Evolutionary conservation across 2,888 invertebrate genomes (phyloP), one percentile per base, ranked within the genome.

Genomic region (Plebejus argus): DNA sequence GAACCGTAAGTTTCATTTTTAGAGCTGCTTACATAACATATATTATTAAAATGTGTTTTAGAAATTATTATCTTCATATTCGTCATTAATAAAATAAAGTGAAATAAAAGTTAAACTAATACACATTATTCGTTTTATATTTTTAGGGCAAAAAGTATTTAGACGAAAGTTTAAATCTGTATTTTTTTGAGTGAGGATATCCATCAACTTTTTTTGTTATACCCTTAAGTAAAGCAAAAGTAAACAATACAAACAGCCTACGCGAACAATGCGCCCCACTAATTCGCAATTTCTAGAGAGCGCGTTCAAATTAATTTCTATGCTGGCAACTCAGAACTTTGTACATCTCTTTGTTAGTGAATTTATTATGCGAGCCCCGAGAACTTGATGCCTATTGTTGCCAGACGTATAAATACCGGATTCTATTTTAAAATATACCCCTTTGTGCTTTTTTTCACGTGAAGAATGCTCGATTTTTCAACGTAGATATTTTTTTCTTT

Each of bases 321-420:
- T 79, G 79, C 76, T 78, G 78, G 58, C 79, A 70, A 70, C 78
- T 78, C 77, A 77, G 78, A 81, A 81, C 78, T 80, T 81, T 80
- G 78, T 74, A 80, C 77, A 76, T 77, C 80, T 80, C 81, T 80
- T 79, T 79, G 79, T 79, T 78, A 74, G 78, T 76, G 76, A 77
- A 79, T 78, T 79, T 79, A 79, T 78, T 79, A 78, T 76, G 78
- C 66, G 77, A 79, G 49, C 76, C 79, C 77, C 66, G 76, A 23
- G 20, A 76, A 77, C 76, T 76, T 76, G 77, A 77, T 56, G 72
- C 74, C 76, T 77, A 56, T 78, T 81, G 80, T 79, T 79, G n/a
- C 74, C 35, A 53, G 76, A 76, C 71, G 74, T 74, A 74, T 49
- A 74, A 72, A 72, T 45, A 72, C 53, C 28, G 74, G 66, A 66